Evolutionary conservation across 2,797 vertebrate species (phyloP), one percentile per base, ranked within the genome.

Genomic region (Chaetodon trifasciatus): DNA sequence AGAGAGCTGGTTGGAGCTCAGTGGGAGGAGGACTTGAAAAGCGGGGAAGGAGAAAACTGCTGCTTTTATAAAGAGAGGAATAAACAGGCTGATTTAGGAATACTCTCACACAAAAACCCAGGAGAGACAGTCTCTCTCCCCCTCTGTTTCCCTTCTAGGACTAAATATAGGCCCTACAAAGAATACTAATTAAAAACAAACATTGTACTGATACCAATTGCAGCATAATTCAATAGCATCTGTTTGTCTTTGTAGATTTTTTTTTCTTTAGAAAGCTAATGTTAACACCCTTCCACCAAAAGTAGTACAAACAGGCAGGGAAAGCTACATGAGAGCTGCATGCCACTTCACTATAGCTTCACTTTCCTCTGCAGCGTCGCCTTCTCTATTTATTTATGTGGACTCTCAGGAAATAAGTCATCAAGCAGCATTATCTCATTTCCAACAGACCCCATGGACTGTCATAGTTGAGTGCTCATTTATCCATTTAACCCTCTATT

Each of bases 331-430:
- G 37, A 9, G 24, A 84, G 64, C 63, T 78, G 61, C 23, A 8
- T 65, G 70, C 63, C 56, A 70, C 66, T 73, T 67, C 62, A 39
- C 58, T 70, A 8, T 61, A 24, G 68, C 71, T 71, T 57, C 23
- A 68, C 67, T 78, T 76, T 72, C 56, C 77, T 81, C 75, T 39
- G 35, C 69, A 23, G 64, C 44, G 35, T 79, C 62, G 39, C 81
- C 81, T 70, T 70, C 67, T 85, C 68, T 91, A 81, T 92, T 93
- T 93, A 91, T 92, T 88, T 85, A 86, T 78, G 78, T 72, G 65
- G 74, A 88, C 82, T 74, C 75, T 82, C 82, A 91, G 89, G 89
- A 94, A 94, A 92, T 83, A 88, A 88, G 89, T 88, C 90, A 92
- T 93, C 85, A 86, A 84, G 84, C 47, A 57, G 79, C 79, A 91